phyloP scores from a whole-genome alignment of 2,797 vertebrate genomes.

The Enteromius trimaculatus region DNA sequence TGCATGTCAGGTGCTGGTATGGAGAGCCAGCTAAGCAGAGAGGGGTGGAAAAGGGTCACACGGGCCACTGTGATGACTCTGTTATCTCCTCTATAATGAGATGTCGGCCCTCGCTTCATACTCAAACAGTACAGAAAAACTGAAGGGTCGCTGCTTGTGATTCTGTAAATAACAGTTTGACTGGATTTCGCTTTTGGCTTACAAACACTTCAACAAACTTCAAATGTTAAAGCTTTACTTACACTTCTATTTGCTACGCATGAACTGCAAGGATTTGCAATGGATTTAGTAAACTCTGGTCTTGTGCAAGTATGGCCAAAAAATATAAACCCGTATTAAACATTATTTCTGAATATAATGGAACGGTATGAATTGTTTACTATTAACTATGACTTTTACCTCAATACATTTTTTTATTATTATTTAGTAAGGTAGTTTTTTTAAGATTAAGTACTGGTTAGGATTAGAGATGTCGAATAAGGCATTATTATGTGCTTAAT shows the following conservation, averaged over 20 bases:
- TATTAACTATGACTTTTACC: no score
- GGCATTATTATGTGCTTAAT: no score
- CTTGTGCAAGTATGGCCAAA: not conserved
- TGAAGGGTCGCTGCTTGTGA: constrained; percentile 1
- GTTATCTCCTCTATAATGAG: constrained; percentile 62
- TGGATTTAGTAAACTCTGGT: constrained; percentile 6
- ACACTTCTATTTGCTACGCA: not conserved
- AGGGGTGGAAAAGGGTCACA: constrained; percentile 39
- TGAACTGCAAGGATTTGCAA: not conserved
- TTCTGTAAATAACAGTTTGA: constrained; percentile 50
- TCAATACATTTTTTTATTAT: no score
- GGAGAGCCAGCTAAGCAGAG: constrained; percentile 46
- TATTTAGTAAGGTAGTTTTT: no score
- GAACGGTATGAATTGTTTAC: no score
- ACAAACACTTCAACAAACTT: constrained; percentile 29
- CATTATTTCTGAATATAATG: not conserved
- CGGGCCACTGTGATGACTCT: constrained; percentile 35
- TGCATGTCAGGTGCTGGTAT: constrained; percentile 35
- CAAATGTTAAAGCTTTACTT: constrained; percentile 27
- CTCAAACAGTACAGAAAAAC: constrained; percentile 33
- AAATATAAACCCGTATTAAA: not conserved
- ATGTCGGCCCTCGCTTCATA: constrained; percentile 47
- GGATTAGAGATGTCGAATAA: no score
- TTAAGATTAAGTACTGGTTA: no score
- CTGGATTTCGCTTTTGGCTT: constrained; percentile 30